A percentile compares a stretch with the other conserved stretches of the same genome.
Evolutionary conservation across 1,140 invertebrate species (phyloP).

Genomic region (Ganaspis sp.): DNA sequence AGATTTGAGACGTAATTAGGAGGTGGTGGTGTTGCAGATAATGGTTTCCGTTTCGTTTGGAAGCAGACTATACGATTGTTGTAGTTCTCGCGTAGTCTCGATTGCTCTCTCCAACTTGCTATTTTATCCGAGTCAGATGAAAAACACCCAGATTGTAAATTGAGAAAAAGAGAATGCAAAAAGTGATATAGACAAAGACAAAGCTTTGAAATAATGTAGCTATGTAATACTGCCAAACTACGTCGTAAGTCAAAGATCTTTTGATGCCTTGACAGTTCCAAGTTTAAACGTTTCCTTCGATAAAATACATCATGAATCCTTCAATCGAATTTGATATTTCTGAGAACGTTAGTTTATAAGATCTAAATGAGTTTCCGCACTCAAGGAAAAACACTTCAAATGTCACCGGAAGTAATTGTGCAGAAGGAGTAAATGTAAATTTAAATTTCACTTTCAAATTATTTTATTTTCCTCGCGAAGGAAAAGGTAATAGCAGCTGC

Average conservation of each 20-base stretch:
- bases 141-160: constrained; percentile 19
- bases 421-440: not conserved
- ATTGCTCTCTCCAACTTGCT: not conserved
- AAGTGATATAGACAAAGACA: not conserved
- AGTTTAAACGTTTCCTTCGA: not conserved
- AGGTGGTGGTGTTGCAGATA: not conserved
- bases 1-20: not conserved
- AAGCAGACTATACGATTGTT: not conserved
- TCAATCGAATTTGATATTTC: not conserved
- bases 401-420: not conserved
- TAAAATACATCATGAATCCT: not conserved
- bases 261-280: not conserved
- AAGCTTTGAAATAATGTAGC: not conserved
- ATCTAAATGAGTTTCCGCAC: no score
- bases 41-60: constrained; percentile 22
- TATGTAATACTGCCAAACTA: constrained; percentile 3
- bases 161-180: not conserved
- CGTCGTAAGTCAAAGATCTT: not conserved
- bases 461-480: not conserved
- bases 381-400: not conserved
- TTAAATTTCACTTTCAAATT: not conserved
- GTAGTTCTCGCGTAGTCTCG: constrained; percentile 3
- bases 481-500: not conserved
- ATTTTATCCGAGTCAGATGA: constrained; percentile 9
- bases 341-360: not conserved